Percentiles rank a stretch among this genome's conserved stretches.
phyloP scores from a whole-genome alignment of 2,888 invertebrate species.

The Erpobdella octoculata region DNA sequence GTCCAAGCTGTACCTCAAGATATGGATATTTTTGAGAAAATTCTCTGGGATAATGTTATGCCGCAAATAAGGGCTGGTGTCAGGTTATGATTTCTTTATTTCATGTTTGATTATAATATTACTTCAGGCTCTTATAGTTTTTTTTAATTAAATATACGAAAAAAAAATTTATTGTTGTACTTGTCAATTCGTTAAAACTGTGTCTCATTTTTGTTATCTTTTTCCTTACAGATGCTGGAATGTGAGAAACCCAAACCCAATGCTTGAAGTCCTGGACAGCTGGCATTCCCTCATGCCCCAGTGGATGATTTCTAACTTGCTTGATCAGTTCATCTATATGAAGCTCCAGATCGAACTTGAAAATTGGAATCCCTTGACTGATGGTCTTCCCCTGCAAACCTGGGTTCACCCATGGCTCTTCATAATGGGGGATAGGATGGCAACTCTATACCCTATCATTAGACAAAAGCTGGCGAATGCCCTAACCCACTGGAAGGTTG shows the following conservation, averaged over 20 bases:
- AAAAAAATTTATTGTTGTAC: too few species aligned
- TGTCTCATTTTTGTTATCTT: too few species aligned
- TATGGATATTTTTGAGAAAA: conserved; percentile 66
- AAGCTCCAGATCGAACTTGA: conserved; percentile 63
- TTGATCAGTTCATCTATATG: conserved; percentile 75
- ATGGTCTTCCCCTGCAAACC: conserved; percentile 85
- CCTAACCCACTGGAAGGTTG: conserved; percentile 86
- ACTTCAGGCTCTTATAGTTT: too few species aligned
- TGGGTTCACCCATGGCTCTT: conserved; percentile 97
- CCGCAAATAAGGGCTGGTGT: conserved; percentile 65
- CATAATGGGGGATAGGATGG: conserved; percentile 57
- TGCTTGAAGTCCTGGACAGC: conserved; percentile 69
- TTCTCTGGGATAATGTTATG: conserved; percentile 84
- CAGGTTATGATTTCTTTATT: too few species aligned
- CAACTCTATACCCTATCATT: conserved; percentile 75
- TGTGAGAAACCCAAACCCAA: conserved; percentile 68
- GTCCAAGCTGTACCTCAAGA: conserved; percentile 37
- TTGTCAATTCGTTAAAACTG: too few species aligned
- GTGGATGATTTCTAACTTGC: conserved; percentile 74
- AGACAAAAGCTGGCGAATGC: conserved; percentile 82
- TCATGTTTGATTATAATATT: too few species aligned
- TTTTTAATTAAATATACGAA: too few species aligned
- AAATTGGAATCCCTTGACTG: conserved; percentile 85
- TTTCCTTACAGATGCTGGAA: conserved; percentile 64
- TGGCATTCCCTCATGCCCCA: conserved; percentile 74